Evolutionary conservation across 2,797 vertebrate species (phyloP), one percentile per base, ranked within the genome.

Genomic region (Rhadinocentrus ornatus): DNA sequence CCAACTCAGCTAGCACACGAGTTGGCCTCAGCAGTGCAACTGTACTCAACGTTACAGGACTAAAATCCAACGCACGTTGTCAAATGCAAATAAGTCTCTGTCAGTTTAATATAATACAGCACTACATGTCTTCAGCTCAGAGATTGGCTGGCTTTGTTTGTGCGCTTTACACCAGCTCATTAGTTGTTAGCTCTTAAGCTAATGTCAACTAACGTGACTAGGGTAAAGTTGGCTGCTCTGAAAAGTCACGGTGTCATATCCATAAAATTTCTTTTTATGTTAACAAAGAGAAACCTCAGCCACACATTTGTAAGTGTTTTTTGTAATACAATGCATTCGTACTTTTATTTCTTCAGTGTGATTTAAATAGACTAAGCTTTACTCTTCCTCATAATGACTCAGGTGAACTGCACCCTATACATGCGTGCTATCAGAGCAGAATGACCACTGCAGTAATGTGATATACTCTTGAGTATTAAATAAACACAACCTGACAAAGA

Each of bases 161-260:
- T 18, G 35, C 4, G 24, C 7, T 4, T 32, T 12, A 15, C 6
- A 3, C 6, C 2, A 29, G 57, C n/a, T 16, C 18, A 18, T 39
- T 20, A 29, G 6, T 41, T 11, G 32, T 54, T 77, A 84, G 80
- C 81, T 69, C 41, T 24, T 32, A 64, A 61, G 86, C 89, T 87
- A 90, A 83, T 80, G 78, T 80, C 75, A 87, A 57, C 34, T 54
- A 58, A 57, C 44, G 50, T 34, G 70, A 69, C 63, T 61, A 35
- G 69, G 64, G 54, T 73, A 74, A 75, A 62, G 60, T 75, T 85
- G 77, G 86, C 80, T 59, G n/a, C n/a, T 50, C 46, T 50, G 54
- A n/a, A 75, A 87, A 86, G 80, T 73, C 69, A 71, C 79, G 61
- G 75, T 81, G 85, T 88, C 84, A 87, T 73, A 79, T 77, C 34